Evolutionary conservation across 1,140 invertebrate species (phyloP), one percentile per base, ranked within the genome.

Genomic region (Tetramorium alpestre): DNA sequence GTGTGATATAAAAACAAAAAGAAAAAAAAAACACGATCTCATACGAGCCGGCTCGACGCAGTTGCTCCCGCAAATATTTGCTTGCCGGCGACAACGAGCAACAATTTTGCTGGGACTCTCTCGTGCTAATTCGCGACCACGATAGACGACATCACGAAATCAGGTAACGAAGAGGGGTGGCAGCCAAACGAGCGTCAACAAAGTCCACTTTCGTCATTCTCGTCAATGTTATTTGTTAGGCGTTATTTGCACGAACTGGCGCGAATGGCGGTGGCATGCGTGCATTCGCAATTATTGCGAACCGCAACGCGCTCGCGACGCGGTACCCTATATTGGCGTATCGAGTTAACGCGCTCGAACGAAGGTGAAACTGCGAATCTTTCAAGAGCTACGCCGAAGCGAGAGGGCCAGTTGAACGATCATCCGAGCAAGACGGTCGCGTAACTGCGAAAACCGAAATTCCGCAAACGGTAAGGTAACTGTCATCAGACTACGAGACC

Each of bases 11-110:
- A 25, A 64, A 65, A 87, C 41, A 56, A 22, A 22, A 72, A 60
- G n/a, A 25, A 65, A 10, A 54, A 54, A 81, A 60, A 10, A 38
- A 58, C 49, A 72, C 44, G 41, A 84, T 73, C 69, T 41, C 54
- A 69, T 75, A 67, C 49, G 11, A 84, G 56, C 49, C 73, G 86
- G 49, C 51, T 25, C 22, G 44, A 58, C 58, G 67, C 49, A 8
- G 80, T 70, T 81, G 64, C 62, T 88, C 49, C 16, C 0, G 86
- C 81, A 90, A 90, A 90, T 86, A 90, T 90, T 90, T 90, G 86
- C 80, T 44, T 75, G 70, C 16, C 54, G 85, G 54, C 88, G 73
- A 90, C 69, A 77, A n/a, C 51, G 58, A 67, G 72, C 60, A 85
- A 76, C 85, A 88, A 90, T 90, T 88, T 58, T 80, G 25, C 41